A percentile compares a stretch with the other conserved stretches of the same genome.
phyloP scores from a whole-genome alignment of 2,888 invertebrate genomes.

The Belgica antarctica region DNA sequence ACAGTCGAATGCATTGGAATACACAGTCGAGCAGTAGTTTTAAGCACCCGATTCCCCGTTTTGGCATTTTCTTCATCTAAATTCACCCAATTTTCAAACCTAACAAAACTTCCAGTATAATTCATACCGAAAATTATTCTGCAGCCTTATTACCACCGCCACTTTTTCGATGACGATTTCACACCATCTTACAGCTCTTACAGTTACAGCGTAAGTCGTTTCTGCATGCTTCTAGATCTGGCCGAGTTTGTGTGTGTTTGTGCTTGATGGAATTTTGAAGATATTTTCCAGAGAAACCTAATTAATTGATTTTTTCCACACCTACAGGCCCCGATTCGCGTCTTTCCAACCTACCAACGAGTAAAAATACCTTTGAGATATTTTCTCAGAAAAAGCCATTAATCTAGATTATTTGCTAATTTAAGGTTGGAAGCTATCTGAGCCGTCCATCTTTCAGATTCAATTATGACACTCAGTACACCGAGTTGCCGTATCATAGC shows the following conservation, averaged over 20 bases:
- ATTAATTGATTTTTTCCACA: background rate
- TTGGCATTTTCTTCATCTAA: too few relatives aligned
- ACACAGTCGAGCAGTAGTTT: too few relatives aligned
- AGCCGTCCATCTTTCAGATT: constrained; percentile 35
- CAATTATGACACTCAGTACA: constrained; percentile 29
- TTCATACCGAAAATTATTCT: constrained; percentile 8
- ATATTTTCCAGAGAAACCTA: background rate
- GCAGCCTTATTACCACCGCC: constrained; percentile 8
- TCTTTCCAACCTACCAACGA: constrained; percentile 40
- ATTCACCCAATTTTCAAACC: too few relatives aligned
- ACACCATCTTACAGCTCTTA: constrained; percentile 34
- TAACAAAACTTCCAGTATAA: too few relatives aligned
- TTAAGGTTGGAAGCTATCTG: constrained; percentile 23
- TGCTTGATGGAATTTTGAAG: too few relatives aligned
- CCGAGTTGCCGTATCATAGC: constrained; percentile 7
- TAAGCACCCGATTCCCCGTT: too few relatives aligned
- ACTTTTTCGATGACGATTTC: constrained; percentile 28
- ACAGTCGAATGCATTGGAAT: too few relatives aligned
- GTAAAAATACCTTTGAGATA: constrained; percentile 50
- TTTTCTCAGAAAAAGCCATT: constrained; percentile 49
- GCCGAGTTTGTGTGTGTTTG: too few relatives aligned
- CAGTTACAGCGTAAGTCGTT: background rate
- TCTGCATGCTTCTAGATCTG: background rate
- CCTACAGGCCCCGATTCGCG: constrained; percentile 31
- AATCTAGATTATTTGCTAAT: too few relatives aligned